phyloP scores from a whole-genome alignment of 2,888 invertebrate species.

The Ennomos quercinarius region DNA sequence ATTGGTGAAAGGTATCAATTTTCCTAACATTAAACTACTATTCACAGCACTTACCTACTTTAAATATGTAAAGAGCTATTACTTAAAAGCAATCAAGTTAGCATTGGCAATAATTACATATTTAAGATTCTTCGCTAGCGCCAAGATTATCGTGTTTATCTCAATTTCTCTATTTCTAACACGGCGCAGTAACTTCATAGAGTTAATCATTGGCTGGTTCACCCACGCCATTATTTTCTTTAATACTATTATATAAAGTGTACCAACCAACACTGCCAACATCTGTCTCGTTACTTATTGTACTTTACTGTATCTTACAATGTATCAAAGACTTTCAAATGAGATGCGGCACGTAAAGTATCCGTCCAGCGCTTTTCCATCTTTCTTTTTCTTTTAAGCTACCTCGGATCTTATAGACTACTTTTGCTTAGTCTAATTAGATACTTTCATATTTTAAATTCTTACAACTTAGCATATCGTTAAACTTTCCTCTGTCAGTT shows the following conservation, averaged over 20 bases:
- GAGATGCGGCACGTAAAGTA: slow-evolving; percentile 11
- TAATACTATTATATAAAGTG: slow-evolving; percentile 15
- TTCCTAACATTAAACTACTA: slow-evolving; percentile 25
- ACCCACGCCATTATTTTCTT: slow-evolving; percentile 17
- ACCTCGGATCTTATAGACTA: slow-evolving; percentile 43
- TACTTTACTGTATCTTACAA: slow-evolving; percentile 3
- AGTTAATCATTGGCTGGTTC: slow-evolving; percentile 22
- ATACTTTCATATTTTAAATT: slow-evolving; percentile 58
- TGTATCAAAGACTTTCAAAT: slow-evolving; percentile 12
- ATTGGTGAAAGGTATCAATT: slow-evolving; percentile 29
- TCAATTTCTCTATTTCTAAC: slow-evolving; percentile 45
- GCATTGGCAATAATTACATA: slow-evolving; percentile 25
- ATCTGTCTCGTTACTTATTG: slow-evolving; percentile 5
- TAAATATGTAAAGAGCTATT: slow-evolving; percentile 26
- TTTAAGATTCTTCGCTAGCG: slow-evolving; percentile 24
- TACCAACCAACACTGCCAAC: not conserved
- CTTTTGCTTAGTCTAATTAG: slow-evolving; percentile 59
- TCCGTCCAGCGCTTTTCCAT: slow-evolving; percentile 10
- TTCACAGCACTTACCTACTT: slow-evolving; percentile 22
- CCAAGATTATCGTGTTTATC: slow-evolving; percentile 40
- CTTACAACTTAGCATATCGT: slow-evolving; percentile 26
- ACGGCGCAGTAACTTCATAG: slow-evolving; percentile 16
- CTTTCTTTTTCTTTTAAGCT: slow-evolving; percentile 10
- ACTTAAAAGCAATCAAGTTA: slow-evolving; percentile 27
- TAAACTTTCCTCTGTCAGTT: slow-evolving; percentile 32